phyloP scores from a whole-genome alignment of 2,113 vertebrate species.

The Tragulus kanchil region DNA sequence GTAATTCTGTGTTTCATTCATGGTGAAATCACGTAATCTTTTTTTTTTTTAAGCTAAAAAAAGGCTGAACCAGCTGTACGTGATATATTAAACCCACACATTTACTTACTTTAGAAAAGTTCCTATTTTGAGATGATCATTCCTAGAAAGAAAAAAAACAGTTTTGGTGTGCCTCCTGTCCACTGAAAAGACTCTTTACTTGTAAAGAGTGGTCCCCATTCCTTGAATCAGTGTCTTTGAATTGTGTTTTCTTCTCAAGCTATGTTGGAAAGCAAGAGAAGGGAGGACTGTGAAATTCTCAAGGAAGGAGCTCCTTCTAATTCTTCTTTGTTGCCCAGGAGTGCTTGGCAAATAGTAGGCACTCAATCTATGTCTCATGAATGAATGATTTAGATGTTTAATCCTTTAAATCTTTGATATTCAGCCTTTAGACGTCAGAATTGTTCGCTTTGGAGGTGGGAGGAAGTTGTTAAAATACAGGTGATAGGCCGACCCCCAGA shows the following conservation, averaged over 20 bases:
- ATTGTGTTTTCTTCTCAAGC: conserved; percentile 18
- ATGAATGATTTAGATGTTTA: conserved; percentile 34
- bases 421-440: background rate
- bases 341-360: background rate
- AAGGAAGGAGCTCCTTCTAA: background rate
- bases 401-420: background rate
- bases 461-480: background rate
- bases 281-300: background rate
- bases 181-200: conserved; percentile 15
- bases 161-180: conserved; percentile 45
- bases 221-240: background rate
- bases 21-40: conserved; percentile 13
- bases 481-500: background rate
- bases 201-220: conserved; percentile 20
- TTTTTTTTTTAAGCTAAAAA: conserved; percentile 27
- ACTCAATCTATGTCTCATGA: conserved; percentile 39
- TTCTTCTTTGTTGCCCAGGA: background rate
- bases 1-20: conserved; percentile 54
- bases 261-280: conserved; percentile 5
- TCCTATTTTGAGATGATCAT: conserved; percentile 43
- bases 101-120: conserved; percentile 53
- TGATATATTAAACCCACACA: conserved; percentile 46
- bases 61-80: conserved; percentile 52
- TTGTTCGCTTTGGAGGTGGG: background rate
- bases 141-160: background rate